Evolutionary conservation across 1,140 invertebrate genomes (phyloP), one percentile per base, ranked within the genome.

Genomic region (Diabrotica undecimpunctata): DNA sequence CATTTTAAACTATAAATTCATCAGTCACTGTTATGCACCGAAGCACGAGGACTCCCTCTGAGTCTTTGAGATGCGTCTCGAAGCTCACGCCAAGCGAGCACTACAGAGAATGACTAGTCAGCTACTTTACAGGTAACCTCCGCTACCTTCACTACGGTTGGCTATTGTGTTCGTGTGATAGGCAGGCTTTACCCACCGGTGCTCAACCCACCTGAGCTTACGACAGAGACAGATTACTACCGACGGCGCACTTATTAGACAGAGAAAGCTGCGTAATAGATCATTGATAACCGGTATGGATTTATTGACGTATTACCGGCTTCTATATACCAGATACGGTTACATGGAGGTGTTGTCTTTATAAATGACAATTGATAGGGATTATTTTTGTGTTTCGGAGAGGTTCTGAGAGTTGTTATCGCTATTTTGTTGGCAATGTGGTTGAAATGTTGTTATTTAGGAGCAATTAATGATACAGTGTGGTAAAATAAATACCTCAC

Each of bases 91-190:
- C 66, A 69, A 64, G 76, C 78, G 72, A 74, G 70, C 78, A 76
- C 73, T 69, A 79, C 78, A 78, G 72, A 74, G 75, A 79, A 78
- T 78, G 77, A 77, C 71, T 74, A 72, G 72, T 62, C 75, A 62
- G 70, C 75, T 79, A 75, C 74, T 74, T 64, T 62, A 72, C 70
- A 76, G 77, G 74, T 78, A 72, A 75, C 64, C 69, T 66, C 37
- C 69, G 72, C 74, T 74, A 75, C 74, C 73, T 70, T 69, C 66
- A 70, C 64, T 66, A 68, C 70, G 76, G 77, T 78, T 78, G 78
- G 78, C 74, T 77, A 74, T 72, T 73, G 68, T 72, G 71, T 69
- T 73, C 68, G 73, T 70, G 56, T 68, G 72, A 76, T 75, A 75
- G 75, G 76, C 73, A 76, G 76, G 73, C 76, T 77, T 78, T 67